Percentiles rank a stretch among this genome's conserved stretches.
Conservation (phyloP, 1,140 invertebrate species). For the Melitaea cinxia region DNA sequence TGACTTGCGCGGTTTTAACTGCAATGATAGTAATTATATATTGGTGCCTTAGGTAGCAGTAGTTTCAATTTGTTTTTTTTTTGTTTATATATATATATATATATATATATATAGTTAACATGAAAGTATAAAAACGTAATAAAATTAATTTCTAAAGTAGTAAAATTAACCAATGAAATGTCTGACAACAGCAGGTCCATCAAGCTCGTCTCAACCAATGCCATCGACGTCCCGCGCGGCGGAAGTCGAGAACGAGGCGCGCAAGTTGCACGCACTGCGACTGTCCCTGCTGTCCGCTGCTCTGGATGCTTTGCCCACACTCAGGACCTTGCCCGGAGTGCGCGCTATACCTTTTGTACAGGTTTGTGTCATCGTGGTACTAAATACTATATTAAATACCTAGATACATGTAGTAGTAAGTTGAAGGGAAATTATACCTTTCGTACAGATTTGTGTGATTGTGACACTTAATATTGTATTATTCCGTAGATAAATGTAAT, state of each 20-base stretch:
- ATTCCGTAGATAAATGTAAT: no score
- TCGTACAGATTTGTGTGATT: no score
- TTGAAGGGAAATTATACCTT: no score
- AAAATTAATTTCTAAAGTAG: not conserved
- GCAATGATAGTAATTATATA: no score
- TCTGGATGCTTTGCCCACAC: constrained; percentile 84
- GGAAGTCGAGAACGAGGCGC: constrained; percentile 63
- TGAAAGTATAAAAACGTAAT: no score
- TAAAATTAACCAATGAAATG: constrained; percentile 5
- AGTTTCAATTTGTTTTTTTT: no score
- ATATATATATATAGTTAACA: not conserved
- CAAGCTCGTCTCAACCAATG: constrained; percentile 60
- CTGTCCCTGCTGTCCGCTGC: constrained; percentile 85
- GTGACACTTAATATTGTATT: no score
- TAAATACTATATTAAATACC: no score
- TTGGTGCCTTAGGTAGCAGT: no score
- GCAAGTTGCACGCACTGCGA: constrained; percentile 85
- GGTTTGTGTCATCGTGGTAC: no score
- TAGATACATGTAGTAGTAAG: no score
- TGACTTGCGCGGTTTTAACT: no score
- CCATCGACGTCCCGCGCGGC: constrained; percentile 63
- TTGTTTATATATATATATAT: not conserved
- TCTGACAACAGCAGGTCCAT: constrained; percentile 56
- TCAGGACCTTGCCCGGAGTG: constrained; percentile 86
- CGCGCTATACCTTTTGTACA: constrained; percentile 88